Evolutionary conservation across 1,140 invertebrate species (phyloP), one percentile per base, ranked within the genome.

Genomic region (Euura saliciscinereae): DNA sequence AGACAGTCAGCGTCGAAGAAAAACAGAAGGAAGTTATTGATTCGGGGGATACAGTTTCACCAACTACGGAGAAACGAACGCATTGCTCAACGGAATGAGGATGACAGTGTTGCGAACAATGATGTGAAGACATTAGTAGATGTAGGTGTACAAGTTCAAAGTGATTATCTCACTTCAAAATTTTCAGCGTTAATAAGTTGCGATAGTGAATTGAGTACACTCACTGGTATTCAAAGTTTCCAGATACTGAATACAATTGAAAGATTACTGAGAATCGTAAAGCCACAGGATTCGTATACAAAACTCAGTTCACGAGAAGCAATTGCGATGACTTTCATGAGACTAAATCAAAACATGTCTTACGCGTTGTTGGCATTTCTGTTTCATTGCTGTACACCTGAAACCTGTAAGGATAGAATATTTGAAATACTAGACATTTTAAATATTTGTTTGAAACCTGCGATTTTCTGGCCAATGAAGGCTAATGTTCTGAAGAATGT

Each of bases 301-400:
- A 51, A 51, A 51, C 6, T 51, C 6, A 11, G 11, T 68, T 64
- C 76, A 13, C 2, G 71, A 13, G 72, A 77, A 28, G 64, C 45
- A 71, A 51, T 76, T n/a, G 45, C 75, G 28, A 75, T 77, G 71
- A 76, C 72, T 8, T 79, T 71, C 64, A 10, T 79, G n/a, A 79
- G 74, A 71, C 51, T 79, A 42, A 77, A 79, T 68, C 76, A 77
- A 59, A 77, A 79, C 73, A n/a, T 73, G 5, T 73, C 70, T 6
- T 79, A 75, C 66, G 44, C 71, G 10, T 73, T 76, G 68, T 74
- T 79, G 46, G 72, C 76, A 43, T 8, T 77, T 68, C 28, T 73
- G 13, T 77, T 79, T 68, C 28, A 77, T n/a, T 64, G 7, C 69
- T 76, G 11, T 11, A 51, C 76, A 4, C n/a, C 69, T n/a, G 73